phyloP scores from a whole-genome alignment of 2,797 vertebrate genomes.

The Gallinago nigripennis region DNA sequence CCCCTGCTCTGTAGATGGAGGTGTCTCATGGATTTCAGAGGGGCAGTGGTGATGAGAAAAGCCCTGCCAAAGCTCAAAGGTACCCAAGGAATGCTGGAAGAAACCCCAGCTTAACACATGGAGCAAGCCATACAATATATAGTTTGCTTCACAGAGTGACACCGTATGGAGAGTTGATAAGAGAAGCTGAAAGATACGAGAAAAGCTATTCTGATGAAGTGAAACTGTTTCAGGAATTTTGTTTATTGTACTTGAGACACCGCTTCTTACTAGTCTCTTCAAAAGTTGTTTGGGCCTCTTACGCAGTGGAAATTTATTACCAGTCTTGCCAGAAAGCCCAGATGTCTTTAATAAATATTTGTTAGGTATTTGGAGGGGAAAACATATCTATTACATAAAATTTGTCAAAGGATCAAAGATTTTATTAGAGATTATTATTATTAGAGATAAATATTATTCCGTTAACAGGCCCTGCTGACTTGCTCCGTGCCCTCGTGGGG shows the following conservation, averaged over 20 bases:
- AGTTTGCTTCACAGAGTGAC: background rate
- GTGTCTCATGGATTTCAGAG: background rate
- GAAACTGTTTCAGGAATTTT: slow-evolving; percentile 17
- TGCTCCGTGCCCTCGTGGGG: background rate
- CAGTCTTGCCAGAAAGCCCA: background rate
- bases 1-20: background rate
- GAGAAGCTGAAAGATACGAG: background rate
- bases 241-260: background rate
- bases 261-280: background rate
- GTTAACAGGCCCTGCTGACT: background rate
- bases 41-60: background rate
- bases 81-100: background rate
- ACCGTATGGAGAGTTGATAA: background rate
- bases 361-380: background rate
- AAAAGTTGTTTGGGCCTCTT: background rate
- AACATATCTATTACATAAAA: background rate
- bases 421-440: background rate
- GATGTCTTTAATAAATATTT: slow-evolving; percentile 32
- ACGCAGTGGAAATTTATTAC: background rate
- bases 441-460: background rate
- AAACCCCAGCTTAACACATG: background rate
- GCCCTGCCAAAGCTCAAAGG: background rate
- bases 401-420: background rate
- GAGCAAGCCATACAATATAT: background rate
- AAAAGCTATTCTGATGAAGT: slow-evolving; percentile 17